A percentile compares a stretch with the other conserved stretches of the same genome.
Conservation (phyloP, 2,888 invertebrate genomes). For the Aporophyla nigra region DNA sequence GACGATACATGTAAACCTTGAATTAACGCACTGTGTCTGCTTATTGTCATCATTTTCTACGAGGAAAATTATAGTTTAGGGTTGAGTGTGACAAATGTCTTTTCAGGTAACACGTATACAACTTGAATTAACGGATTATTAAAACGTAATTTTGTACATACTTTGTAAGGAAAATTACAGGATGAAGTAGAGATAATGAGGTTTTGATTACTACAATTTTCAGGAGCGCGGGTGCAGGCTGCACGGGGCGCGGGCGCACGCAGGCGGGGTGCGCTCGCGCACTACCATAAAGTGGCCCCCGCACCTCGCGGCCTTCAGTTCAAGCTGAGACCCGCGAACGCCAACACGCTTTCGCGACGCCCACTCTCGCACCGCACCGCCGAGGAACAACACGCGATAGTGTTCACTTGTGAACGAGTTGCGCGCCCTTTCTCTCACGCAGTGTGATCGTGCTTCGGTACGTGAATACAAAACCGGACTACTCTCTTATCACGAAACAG, state of each 20-base stretch:
- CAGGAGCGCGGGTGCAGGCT: conserved; percentile 61
- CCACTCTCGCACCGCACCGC: conserved; percentile 82
- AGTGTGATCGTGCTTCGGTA: conserved; percentile 88
- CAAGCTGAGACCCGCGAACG: conserved; percentile 84
- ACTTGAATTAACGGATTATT: background rate
- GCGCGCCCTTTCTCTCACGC: conserved; percentile 90
- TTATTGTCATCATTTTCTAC: background rate
- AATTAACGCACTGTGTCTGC: too few species aligned
- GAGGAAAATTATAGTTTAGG: conserved; percentile 7
- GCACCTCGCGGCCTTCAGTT: conserved; percentile 90
- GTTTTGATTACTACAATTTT: conserved; percentile 50
- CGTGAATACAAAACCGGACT: conserved; percentile 90
- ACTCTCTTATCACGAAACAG: conserved; percentile 84
- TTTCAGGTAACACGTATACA: conserved; percentile 19
- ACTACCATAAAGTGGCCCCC: conserved; percentile 87
- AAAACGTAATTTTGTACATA: background rate
- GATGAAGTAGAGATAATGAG: conserved; percentile 12
- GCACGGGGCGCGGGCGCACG: conserved; percentile 69
- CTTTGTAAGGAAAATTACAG: conserved; percentile 22
- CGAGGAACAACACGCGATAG: conserved; percentile 85
- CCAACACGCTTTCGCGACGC: conserved; percentile 86
- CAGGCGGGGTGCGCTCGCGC: conserved; percentile 80
- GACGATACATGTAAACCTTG: too few species aligned
- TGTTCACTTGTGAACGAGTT: conserved; percentile 84
- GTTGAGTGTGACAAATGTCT: conserved; percentile 7